phyloP scores from a whole-genome alignment of 2,888 invertebrate genomes.

The Meloe dianella region DNA sequence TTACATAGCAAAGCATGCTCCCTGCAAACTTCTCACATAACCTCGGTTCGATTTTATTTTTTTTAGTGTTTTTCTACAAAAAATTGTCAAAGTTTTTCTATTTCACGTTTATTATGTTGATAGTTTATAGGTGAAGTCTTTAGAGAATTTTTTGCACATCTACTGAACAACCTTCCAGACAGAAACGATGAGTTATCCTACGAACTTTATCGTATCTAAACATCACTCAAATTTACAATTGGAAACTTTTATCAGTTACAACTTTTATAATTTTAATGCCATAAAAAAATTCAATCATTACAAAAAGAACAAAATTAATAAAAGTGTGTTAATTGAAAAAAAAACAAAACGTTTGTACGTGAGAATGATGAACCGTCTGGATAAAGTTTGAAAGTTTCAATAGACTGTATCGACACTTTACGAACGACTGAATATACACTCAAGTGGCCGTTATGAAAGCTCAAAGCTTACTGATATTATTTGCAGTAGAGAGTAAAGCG shows the following conservation, averaged over 20 bases:
- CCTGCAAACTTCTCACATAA: slow-evolving; percentile 25
- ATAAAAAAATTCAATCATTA: too few species aligned
- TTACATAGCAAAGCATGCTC: slow-evolving; percentile 39
- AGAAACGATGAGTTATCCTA: slow-evolving; percentile 25
- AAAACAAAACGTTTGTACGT: too few species aligned
- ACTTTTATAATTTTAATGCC: neutral
- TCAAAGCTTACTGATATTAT: neutral
- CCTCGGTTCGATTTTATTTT: neutral
- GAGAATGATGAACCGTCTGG: neutral
- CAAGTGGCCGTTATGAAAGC: slow-evolving; percentile 10
- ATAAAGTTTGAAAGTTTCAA: neutral
- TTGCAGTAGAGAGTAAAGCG: neutral
- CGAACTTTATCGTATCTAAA: neutral
- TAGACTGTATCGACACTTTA: neutral
- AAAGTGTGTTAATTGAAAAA: too few species aligned
- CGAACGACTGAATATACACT: neutral
- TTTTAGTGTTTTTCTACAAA: neutral
- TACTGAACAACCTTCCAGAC: slow-evolving; percentile 33
- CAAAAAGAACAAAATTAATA: too few species aligned
- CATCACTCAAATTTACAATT: slow-evolving; percentile 12
- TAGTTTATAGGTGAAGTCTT: slow-evolving; percentile 30
- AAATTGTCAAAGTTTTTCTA: neutral
- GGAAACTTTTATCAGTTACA: neutral
- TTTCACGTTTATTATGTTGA: neutral
- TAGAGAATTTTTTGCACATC: slow-evolving; percentile 34